Percentiles rank a stretch among this genome's conserved stretches.
Evolutionary conservation across 2,113 vertebrate genomes (phyloP).

Genomic region (Beaufortia kweichowensis): DNA sequence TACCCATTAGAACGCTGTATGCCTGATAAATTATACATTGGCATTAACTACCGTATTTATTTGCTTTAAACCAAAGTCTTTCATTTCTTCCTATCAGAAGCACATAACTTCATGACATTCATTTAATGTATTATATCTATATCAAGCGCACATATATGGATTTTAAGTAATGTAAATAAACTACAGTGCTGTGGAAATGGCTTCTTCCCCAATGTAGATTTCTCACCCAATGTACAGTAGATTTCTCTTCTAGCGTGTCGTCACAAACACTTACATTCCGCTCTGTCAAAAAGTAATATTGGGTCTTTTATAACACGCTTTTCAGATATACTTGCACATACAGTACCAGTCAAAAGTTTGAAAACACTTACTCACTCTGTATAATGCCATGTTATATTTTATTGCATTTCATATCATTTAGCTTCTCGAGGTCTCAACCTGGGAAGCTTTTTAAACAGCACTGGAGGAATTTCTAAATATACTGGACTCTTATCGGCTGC

Average conservation of each 20-base stretch:
- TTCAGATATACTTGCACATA: slow-evolving; percentile 18
- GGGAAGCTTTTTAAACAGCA: too few species aligned
- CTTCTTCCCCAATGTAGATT: slow-evolving; percentile 21
- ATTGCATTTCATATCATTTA: too few species aligned
- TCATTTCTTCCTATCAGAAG: slow-evolving; percentile 9
- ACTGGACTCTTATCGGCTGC: too few species aligned
- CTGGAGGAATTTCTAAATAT: too few species aligned
- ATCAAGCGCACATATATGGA: slow-evolving; percentile 19
- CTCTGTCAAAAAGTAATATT: neutral
- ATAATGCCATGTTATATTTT: too few species aligned
- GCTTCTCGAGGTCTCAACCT: too few species aligned
- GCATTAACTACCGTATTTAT: slow-evolving; percentile 30
- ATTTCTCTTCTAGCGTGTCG: slow-evolving; percentile 31
- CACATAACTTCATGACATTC: slow-evolving; percentile 9
- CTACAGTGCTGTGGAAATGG: slow-evolving; percentile 20
- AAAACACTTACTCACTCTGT: too few species aligned
- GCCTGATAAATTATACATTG: slow-evolving; percentile 26
- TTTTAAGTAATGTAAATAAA: slow-evolving; percentile 27
- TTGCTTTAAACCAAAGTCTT: slow-evolving; percentile 55
- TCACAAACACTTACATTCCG: neutral
- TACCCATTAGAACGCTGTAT: slow-evolving; percentile 31
- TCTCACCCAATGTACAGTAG: slow-evolving; percentile 31
- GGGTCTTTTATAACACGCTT: neutral
- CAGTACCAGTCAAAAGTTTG: too few species aligned
- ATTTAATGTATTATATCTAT: slow-evolving; percentile 25